Conservation (phyloP, 2,888 invertebrate species). For the Hydroisotoma schaefferi region DNA sequence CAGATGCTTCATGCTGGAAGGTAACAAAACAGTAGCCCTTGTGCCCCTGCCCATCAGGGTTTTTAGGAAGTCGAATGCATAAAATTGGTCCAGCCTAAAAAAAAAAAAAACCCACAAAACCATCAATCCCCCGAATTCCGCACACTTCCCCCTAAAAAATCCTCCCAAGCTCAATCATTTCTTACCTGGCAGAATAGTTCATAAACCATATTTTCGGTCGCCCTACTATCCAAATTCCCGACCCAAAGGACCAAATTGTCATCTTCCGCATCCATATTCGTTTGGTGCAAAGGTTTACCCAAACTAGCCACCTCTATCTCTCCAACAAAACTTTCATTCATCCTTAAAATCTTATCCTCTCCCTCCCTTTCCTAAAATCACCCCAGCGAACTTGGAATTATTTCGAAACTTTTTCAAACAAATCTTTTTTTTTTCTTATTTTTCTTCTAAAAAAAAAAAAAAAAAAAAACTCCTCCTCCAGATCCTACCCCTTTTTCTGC, state of each 20-base stretch:
- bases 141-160: not conserved
- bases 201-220: slow-evolving; percentile 47
- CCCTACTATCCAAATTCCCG: slow-evolving; percentile 47
- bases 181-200: slow-evolving; percentile 48
- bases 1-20: slow-evolving; percentile 32
- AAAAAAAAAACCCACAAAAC: not conserved
- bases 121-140: not conserved
- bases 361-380: too few relatives aligned
- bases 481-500: not conserved
- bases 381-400: too few relatives aligned
- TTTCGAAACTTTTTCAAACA: too few relatives aligned
- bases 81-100: slow-evolving; percentile 48
- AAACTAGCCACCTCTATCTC: not conserved
- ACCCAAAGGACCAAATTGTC: slow-evolving; percentile 14
- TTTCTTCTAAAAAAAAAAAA: too few relatives aligned
- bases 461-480: too few relatives aligned
- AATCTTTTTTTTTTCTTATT: too few relatives aligned
- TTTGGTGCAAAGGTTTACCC: not conserved
- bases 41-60: slow-evolving; percentile 45
- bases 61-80: slow-evolving; percentile 48
- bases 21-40: slow-evolving; percentile 45
- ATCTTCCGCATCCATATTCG: not conserved
- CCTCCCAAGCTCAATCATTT: not conserved
- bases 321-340: slow-evolving; percentile 9
- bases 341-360: not conserved